A percentile compares a stretch with the other conserved stretches of the same genome.
phyloP scores from a whole-genome alignment of 2,113 vertebrate species.

The Plecturocebus donacophilus region DNA sequence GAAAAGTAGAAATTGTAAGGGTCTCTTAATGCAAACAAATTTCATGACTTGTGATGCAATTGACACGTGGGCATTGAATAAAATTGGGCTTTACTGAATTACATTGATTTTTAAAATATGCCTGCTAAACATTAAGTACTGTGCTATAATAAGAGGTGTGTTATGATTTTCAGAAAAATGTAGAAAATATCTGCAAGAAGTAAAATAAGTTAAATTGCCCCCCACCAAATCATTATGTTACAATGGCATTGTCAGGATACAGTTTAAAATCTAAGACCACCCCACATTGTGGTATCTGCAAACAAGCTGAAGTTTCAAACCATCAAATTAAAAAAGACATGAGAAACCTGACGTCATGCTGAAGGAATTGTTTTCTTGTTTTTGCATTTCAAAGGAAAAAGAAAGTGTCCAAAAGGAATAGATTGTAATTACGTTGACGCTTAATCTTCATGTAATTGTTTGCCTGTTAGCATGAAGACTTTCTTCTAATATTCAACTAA shows the following conservation, averaged over 20 bases:
- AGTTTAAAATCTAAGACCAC: background rate
- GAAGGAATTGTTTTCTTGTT: background rate
- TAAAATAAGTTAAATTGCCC: background rate
- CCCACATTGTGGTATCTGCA: background rate
- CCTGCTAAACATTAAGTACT: background rate
- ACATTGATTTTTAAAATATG: conserved; percentile 19
- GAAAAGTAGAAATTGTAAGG: conserved; percentile 35
- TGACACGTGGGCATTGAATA: conserved; percentile 29
- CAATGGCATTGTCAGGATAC: background rate
- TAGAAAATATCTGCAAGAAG: background rate
- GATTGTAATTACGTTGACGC: background rate
- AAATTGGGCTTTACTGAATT: conserved; percentile 2
- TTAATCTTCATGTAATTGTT: background rate
- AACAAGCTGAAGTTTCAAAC: background rate
- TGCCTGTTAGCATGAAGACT: background rate
- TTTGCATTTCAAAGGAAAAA: background rate
- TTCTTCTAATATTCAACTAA: background rate
- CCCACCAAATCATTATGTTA: background rate
- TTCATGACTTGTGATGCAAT: background rate
- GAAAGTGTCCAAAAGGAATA: background rate
- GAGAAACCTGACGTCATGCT: background rate
- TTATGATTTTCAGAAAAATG: background rate
- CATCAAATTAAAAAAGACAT: background rate
- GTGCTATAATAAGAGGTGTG: background rate
- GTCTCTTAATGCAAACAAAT: conserved; percentile 56